Evolutionary conservation across 2,113 vertebrate genomes (phyloP), one percentile per base, ranked within the genome.

Genomic region (Peromyscus polionotus): DNA sequence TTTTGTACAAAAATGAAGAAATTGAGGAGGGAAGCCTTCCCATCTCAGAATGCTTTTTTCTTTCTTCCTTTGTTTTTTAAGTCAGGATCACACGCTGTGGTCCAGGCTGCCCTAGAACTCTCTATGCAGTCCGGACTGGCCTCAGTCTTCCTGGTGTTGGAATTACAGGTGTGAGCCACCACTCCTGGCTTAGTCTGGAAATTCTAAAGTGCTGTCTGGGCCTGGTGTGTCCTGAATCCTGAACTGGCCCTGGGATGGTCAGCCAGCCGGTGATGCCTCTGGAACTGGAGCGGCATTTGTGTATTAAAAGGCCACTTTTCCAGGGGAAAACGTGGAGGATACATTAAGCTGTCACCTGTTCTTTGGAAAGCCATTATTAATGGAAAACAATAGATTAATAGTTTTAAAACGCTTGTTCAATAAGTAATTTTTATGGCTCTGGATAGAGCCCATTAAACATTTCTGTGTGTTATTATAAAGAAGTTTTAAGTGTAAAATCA

Each of bases 301-400:
- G 65, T 86, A 28, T 93, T 93, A 97, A 98, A 98, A 98, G 91
- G 90, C 93, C 94, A 80, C 90, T 97, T 98, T 98, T 98, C 80
- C 65, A 14, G 90, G 61, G 97, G 97, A 87, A 98, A 98, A 98
- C 42, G 81, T 90, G 0, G 83, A 59, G 61, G 94, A 67, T 95
- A 96, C 98, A 98, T 98, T 98, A 98, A 98, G 87, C 98, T 97
- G 97, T 98, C 97, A 87, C 97, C 95, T 45, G 90, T 91, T 97
- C 97, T 97, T 97, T 63, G 95, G 98, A 97, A 97, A 95, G 96
- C 93, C 93, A 95, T 98, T 98, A 98, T 98, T 98, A 98, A 98
- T 97, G 97, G 97, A 98, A 98, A 98, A 98, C 98, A 98, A 98
- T 98, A 98, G 98, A 98, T 98, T 98, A 98, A 98, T 98, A 97